Conservation (phyloP, 2,797 vertebrate species). For the Hydrophis major region DNA sequence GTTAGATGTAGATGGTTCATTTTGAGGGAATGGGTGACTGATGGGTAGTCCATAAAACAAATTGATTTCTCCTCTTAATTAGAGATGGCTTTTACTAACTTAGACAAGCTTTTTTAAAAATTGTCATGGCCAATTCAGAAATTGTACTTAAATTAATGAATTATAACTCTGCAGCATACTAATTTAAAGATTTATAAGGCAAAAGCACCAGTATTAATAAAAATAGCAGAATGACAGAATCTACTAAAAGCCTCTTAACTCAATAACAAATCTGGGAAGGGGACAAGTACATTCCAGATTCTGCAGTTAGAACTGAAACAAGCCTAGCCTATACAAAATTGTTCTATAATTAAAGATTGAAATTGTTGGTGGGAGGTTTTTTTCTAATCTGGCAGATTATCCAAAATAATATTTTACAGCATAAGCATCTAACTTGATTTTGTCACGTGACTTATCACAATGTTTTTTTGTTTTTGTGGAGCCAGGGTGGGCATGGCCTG, state of each 20-base stretch:
- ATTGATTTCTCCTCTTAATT: background rate
- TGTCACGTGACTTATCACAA: too few species aligned
- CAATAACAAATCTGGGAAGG: background rate
- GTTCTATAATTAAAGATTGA: background rate
- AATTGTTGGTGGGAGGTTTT: background rate
- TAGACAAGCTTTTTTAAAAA: background rate
- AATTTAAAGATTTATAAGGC: background rate
- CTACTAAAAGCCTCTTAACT: background rate
- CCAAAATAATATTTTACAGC: background rate
- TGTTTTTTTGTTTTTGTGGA: too few species aligned
- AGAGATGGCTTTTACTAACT: background rate
- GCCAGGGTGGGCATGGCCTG: too few species aligned
- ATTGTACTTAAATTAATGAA: background rate
- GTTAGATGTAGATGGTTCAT: background rate
- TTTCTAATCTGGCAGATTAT: background rate
- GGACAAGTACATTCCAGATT: background rate
- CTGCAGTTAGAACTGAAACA: background rate
- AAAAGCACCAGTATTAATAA: background rate
- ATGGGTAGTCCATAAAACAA: background rate
- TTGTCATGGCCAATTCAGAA: background rate
- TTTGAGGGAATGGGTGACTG: background rate
- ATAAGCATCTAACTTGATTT: too few species aligned
- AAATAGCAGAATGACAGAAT: background rate
- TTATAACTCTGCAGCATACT: background rate
- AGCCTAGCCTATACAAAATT: background rate